Conservation (phyloP, 2,113 vertebrate genomes). For the Mola mola region DNA sequence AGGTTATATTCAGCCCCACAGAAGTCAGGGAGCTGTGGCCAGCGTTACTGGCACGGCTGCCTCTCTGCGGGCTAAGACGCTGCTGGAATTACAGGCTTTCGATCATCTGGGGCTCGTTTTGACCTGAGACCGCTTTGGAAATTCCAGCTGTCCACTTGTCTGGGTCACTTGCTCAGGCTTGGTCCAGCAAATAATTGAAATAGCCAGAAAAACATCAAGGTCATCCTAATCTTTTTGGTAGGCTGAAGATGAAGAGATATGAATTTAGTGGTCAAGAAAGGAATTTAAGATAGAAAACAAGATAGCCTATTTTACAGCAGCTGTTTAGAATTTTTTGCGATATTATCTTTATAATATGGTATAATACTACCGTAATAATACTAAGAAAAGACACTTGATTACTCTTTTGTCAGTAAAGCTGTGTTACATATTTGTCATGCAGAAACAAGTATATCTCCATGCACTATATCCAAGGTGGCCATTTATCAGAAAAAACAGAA, state of each 20-base stretch:
- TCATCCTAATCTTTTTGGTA: constrained; percentile 36
- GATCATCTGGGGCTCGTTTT: constrained; percentile 16
- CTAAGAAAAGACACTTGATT: constrained; percentile 4
- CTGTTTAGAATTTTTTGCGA: not conserved
- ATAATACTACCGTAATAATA: not conserved
- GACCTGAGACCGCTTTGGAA: constrained; percentile 34
- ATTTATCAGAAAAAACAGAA: constrained; percentile 49
- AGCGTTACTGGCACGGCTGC: constrained; percentile 39
- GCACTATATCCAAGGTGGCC: constrained; percentile 36
- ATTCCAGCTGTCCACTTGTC: constrained; percentile 21
- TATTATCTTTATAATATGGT: not conserved
- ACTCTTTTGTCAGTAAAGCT: not conserved
- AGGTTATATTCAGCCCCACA: constrained; percentile 58
- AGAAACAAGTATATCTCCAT: constrained; percentile 22
- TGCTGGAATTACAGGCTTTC: constrained; percentile 35
- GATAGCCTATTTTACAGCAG: constrained; percentile 33
- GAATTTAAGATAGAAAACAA: constrained; percentile 24
- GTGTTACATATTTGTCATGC: not conserved
- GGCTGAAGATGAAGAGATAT: constrained; percentile 38
- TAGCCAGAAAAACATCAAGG: constrained; percentile 13
- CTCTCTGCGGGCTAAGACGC: constrained; percentile 27
- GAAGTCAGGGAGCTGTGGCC: constrained; percentile 43
- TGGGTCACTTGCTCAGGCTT: constrained; percentile 19
- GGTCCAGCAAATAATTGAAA: constrained; percentile 29
- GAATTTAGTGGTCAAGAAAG: constrained; percentile 27